These are phyloP conservation scores for Ornithorhynchus anatinus DNA, from an alignment of 2,113 vertebrate species.

Conservation along the genomic window DNA sequence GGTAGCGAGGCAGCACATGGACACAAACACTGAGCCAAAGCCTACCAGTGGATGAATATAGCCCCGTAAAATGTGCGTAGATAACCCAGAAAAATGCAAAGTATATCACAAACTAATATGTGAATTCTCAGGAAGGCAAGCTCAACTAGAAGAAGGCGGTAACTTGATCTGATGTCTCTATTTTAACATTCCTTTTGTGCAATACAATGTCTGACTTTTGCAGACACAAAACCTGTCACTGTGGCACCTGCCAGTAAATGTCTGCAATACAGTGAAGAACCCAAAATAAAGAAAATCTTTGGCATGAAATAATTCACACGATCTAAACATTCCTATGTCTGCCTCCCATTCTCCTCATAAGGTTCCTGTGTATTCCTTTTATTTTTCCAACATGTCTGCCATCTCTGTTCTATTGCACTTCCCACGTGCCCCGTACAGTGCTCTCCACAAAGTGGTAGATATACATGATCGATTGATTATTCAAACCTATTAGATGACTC, in stretches of 20 bases:
- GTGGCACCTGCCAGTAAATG: conserved; percentile 14
- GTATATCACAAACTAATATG: not conserved
- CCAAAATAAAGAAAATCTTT: not conserved
- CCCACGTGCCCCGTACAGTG: too few species aligned
- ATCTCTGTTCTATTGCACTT: too few species aligned
- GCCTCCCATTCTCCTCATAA: not conserved
- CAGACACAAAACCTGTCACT: not conserved
- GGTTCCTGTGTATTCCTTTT: too few species aligned
- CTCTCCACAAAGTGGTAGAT: too few species aligned
- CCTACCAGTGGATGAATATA: not conserved
- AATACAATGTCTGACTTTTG: conserved; percentile 22
- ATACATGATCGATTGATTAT: too few species aligned
- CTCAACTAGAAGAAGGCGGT: not conserved
- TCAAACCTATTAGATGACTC: too few species aligned
- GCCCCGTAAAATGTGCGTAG: not conserved
- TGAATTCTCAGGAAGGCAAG: not conserved
- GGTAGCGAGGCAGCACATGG: not conserved
- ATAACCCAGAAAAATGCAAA: not conserved
- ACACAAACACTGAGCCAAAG: not conserved
- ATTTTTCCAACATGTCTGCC: too few species aligned
- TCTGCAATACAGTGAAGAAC: not conserved
- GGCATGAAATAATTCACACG: not conserved
- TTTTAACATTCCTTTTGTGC: conserved; percentile 28
- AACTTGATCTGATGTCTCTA: not conserved
- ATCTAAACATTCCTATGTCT: not conserved